phyloP scores from a whole-genome alignment of 2,888 invertebrate species.

The Lasioglossum villosulum region DNA sequence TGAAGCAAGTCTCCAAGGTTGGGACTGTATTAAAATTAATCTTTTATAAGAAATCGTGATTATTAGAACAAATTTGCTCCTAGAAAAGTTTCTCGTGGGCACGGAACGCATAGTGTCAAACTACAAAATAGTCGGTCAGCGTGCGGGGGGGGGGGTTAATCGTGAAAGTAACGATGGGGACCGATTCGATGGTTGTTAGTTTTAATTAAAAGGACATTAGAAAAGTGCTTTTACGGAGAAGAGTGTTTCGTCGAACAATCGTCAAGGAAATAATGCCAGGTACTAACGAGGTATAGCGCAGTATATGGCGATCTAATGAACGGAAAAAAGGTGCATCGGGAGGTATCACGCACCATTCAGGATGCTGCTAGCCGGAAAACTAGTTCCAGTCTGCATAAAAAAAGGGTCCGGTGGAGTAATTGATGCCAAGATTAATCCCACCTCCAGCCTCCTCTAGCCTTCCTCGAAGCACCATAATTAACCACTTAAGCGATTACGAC shows the following conservation, averaged over 20 bases:
- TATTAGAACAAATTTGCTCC: neutral
- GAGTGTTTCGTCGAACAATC: constrained; percentile 36
- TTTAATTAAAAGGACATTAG: neutral
- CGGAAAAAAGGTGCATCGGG: constrained; percentile 31
- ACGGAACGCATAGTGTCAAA: too few relatives aligned
- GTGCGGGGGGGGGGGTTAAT: too few relatives aligned
- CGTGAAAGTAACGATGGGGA: too few relatives aligned
- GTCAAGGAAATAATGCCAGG: neutral
- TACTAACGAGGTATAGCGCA: constrained; percentile 20
- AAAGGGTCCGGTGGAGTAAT: constrained; percentile 67
- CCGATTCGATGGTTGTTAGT: neutral
- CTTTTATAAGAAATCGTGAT: neutral
- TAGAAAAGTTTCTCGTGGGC: neutral
- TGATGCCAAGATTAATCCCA: constrained; percentile 75
- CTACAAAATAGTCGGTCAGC: too few relatives aligned
- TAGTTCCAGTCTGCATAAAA: constrained; percentile 53
- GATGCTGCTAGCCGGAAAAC: constrained; percentile 50
- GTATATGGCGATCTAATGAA: constrained; percentile 41
- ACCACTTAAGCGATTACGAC: constrained; percentile 80
- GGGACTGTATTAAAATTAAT: neutral
- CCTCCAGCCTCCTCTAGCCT: constrained; percentile 72
- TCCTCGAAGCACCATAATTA: constrained; percentile 78
- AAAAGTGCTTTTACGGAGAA: neutral
- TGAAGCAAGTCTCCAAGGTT: neutral
- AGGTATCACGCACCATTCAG: constrained; percentile 34